These are phyloP conservation scores for Hirtodrosophila confusa DNA, from an alignment of 2,888 invertebrate species.

Conservation along the genomic window DNA sequence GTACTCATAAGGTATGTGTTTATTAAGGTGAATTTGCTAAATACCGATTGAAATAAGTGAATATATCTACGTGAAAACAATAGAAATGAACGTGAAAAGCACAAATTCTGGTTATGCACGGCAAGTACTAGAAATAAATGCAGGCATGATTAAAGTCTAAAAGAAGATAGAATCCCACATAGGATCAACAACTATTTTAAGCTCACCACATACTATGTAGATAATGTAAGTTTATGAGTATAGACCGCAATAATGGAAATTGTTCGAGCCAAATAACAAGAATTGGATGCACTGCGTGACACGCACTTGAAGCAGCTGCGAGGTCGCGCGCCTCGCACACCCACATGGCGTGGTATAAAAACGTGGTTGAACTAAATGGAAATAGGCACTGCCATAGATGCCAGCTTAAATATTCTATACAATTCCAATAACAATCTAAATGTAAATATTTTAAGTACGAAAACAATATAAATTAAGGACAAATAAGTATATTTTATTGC, in stretches of 20 bases:
- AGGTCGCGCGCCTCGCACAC: constrained; percentile 32
- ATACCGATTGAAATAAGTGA: neutral
- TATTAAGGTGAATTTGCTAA: no score
- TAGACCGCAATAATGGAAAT: neutral
- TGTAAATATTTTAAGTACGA: neutral
- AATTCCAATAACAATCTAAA: neutral
- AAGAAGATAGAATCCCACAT: no score
- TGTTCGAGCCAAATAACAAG: neutral
- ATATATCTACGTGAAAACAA: neutral
- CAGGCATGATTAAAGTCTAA: no score
- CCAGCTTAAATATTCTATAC: neutral
- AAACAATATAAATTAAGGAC: neutral
- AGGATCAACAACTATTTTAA: no score
- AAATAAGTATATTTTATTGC: constrained; percentile 6
- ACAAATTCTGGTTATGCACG: no score
- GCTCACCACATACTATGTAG: no score
- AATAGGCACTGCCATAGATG: neutral
- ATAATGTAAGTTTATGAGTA: neutral
- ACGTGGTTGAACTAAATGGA: constrained; percentile 1
- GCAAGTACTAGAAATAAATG: no score
- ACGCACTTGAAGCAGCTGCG: constrained; percentile 37
- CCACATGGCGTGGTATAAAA: constrained; percentile 25
- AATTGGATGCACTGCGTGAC: constrained; percentile 22
- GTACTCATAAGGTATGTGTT: no score
- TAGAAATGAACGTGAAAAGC: neutral